phyloP scores from a whole-genome alignment of 2,797 vertebrate species.

The Muraenolepis orangiensis region DNA sequence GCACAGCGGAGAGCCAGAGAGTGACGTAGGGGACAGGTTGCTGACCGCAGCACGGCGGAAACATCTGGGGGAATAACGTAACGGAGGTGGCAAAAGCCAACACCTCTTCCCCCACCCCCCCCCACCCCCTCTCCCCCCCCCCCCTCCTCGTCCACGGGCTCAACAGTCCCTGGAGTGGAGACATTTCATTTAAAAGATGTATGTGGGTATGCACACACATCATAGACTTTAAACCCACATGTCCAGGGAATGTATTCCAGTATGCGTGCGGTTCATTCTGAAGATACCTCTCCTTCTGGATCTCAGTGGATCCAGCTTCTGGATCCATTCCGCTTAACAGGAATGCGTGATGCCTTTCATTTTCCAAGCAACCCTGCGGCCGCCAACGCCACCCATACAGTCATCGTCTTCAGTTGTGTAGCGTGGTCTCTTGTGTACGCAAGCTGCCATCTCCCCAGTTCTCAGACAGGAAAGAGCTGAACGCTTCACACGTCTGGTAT shows the following conservation, averaged over 20 bases:
- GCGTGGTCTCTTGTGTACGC: conserved; percentile 36
- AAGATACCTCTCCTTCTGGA: conserved; percentile 3
- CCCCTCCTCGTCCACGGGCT: conserved; percentile 24
- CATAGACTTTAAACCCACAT: conserved; percentile 11
- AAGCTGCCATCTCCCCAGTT: conserved; percentile 46
- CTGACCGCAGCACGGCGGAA: conserved; percentile 62
- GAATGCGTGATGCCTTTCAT: neutral
- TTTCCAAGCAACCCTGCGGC: conserved; percentile 5
- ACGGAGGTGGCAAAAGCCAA: conserved; percentile 39
- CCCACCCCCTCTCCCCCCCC: conserved; percentile 6
- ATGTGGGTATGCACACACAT: conserved; percentile 13
- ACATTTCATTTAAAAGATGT: conserved; percentile 26
- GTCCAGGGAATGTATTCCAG: neutral
- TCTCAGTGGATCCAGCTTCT: no score
- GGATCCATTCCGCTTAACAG: no score
- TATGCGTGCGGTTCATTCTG: neutral
- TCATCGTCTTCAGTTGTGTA: conserved; percentile 19
- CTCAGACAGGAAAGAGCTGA: conserved; percentile 64
- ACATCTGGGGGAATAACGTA: conserved; percentile 63
- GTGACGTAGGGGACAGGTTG: conserved; percentile 49
- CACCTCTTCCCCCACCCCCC: conserved; percentile 19
- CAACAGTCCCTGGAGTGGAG: conserved; percentile 7
- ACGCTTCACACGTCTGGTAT: conserved; percentile 72
- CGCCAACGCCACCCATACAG: conserved; percentile 13
- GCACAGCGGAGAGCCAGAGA: conserved; percentile 23